Base-by-base conservation (phyloP, 92 coral and sea anemone genomes). In the Porites lobata region DNA sequence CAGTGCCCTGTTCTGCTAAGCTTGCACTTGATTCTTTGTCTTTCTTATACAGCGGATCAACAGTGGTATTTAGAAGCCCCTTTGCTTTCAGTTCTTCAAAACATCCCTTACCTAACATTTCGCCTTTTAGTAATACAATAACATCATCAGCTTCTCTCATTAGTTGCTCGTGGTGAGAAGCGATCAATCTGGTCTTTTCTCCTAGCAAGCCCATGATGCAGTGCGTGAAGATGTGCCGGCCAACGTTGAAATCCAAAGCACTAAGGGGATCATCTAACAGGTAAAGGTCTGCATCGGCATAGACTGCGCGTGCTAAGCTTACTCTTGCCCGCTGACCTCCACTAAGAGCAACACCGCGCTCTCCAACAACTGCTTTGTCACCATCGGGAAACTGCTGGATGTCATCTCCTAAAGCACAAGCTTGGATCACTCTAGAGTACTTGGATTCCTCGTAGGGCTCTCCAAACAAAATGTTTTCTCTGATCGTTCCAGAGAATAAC, bases 301-400 rank as follows among this genome's bases (percentile, higher is more conserved):
- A 62, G 19, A 62, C 66, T 62, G 66, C 66, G 21, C 66, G 66
- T 62, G 66, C 66, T 17, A 62, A 62, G 66, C 66, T 62, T 14
- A 62, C 66, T 18, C 66, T 62, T 8, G 66, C 66, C 66, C 66
- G 21, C 66, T 62, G 66, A 1, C 66, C 66, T 62, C 66, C 66
- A 18, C 66, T 62, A 15, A 62, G 20, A 18, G n/a, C 21, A 1
- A 66, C 19, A 12, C 74, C 32, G 12, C 32, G 74, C 20, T 69
- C 50, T 69, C 74, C 74, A 11, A 69, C 74, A 38, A 69, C 74
- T 8, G 74, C 26, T 21, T 69, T 10, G 50, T 69, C 74, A 13
- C n/a, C 17, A 1, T 21, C 15, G 38, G 74, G 74, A 19, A 69
- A 69, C 38, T 38, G 32, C 74, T 21, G 10, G 12, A 69, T 69